These are phyloP conservation scores for Etia nguti DNA, from an alignment of 2,113 vertebrate species.

Conservation along the genomic window DNA sequence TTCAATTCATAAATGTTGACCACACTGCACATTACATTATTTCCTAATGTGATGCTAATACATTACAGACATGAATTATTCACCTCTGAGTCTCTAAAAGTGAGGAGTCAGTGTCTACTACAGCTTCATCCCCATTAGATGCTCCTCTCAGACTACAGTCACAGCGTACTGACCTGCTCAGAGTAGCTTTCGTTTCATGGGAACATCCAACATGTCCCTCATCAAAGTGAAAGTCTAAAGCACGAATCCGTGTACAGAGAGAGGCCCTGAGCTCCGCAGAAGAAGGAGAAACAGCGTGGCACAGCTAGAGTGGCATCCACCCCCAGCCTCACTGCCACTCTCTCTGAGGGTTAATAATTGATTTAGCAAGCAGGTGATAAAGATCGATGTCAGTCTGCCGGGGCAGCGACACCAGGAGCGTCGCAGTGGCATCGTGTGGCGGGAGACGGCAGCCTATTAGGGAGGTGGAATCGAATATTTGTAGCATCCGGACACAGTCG, in stretches of 20 bases:
- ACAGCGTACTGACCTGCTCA: not conserved
- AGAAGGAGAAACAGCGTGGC: constrained; percentile 7
- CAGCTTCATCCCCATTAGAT: not conserved
- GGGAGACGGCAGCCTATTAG: constrained; percentile 89
- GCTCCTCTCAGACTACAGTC: not conserved
- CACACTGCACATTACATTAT: not conserved
- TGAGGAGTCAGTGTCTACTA: not conserved
- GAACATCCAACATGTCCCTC: not conserved
- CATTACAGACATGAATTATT: not conserved
- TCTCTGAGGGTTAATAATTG: constrained; percentile 77
- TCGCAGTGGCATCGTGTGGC: constrained; percentile 84
- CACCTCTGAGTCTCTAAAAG: not conserved
- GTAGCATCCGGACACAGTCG: constrained; percentile 86
- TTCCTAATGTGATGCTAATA: not conserved
- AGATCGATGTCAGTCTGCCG: constrained; percentile 83
- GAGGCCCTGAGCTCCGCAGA: not conserved
- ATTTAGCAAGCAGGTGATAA: constrained; percentile 84
- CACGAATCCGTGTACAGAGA: not conserved
- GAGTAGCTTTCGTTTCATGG: not conserved
- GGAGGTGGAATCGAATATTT: constrained; percentile 97
- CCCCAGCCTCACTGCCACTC: constrained; percentile 24
- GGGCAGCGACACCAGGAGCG: constrained; percentile 88
- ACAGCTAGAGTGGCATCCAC: constrained; percentile 30
- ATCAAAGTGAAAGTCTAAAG: not conserved
- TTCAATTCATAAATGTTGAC: not conserved